A percentile compares a stretch with the other conserved stretches of the same genome.
Conservation (phyloP, 1,140 invertebrate genomes). For the Pygmarrhopalites habei region DNA sequence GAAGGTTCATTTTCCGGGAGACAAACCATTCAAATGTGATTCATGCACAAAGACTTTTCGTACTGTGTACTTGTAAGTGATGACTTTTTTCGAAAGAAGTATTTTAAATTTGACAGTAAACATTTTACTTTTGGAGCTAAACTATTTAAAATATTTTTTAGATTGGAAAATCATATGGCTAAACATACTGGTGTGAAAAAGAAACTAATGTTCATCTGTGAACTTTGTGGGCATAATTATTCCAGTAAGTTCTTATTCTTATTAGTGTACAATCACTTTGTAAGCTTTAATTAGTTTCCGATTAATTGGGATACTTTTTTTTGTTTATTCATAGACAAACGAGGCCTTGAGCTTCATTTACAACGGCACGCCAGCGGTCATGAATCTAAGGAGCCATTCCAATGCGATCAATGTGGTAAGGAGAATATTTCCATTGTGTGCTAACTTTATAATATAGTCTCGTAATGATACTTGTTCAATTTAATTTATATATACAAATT, state of each 20-base stretch:
- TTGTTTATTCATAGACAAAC: too few relatives aligned
- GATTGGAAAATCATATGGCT: not conserved
- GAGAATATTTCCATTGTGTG: too few relatives aligned
- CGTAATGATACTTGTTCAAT: too few relatives aligned
- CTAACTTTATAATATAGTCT: too few relatives aligned
- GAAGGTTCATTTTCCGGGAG: not conserved
- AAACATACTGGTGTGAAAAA: not conserved
- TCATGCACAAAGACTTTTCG: not conserved
- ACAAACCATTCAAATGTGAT: not conserved
- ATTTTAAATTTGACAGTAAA: too few relatives aligned
- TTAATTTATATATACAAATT: too few relatives aligned
- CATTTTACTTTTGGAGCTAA: too few relatives aligned
- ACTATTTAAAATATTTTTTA: too few relatives aligned
- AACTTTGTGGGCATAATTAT: not conserved
- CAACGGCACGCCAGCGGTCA: not conserved
- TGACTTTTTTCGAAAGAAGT: too few relatives aligned
- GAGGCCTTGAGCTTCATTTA: not conserved
- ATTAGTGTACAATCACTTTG: too few relatives aligned
- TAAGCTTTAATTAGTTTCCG: too few relatives aligned
- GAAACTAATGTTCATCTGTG: slow-evolving; percentile 5
- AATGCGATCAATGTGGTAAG: slow-evolving; percentile 4
- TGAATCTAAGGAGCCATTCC: not conserved
- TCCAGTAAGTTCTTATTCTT: not conserved
- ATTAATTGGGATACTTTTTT: too few relatives aligned
- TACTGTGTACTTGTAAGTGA: not conserved